Evolutionary conservation across 2,797 vertebrate genomes (phyloP).

Genomic region (Arctocebus calabarensis): DNA sequence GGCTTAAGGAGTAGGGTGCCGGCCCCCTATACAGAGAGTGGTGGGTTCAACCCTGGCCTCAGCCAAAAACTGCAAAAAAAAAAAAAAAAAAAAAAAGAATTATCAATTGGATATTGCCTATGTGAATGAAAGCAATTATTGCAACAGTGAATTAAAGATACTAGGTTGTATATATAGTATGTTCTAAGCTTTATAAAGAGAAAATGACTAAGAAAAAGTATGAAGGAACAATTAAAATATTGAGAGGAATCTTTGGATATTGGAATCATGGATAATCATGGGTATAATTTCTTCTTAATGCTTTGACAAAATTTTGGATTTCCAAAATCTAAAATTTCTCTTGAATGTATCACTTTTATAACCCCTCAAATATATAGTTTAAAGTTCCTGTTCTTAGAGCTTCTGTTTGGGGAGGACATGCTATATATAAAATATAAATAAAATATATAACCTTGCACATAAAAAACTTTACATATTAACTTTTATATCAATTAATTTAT

Average conservation of each 20-base stretch:
- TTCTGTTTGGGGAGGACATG: slow-evolving; percentile 17
- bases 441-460: neutral
- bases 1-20: too few relatives aligned
- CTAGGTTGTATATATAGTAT: neutral
- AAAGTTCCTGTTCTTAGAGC: neutral
- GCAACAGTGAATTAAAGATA: slow-evolving; percentile 7
- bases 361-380: neutral
- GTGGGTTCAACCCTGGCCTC: too few relatives aligned
- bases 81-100: neutral
- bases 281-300: slow-evolving; percentile 2
- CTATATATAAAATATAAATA: neutral
- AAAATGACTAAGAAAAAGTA: slow-evolving; percentile 13
- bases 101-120: neutral
- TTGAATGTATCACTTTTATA: slow-evolving; percentile 5
- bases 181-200: slow-evolving; percentile 33
- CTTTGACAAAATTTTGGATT: neutral
- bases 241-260: neutral
- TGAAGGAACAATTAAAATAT: neutral
- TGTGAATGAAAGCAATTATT: neutral
- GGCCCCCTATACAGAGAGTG: too few relatives aligned
- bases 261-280: neutral
- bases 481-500: slow-evolving; percentile 15
- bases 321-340: neutral
- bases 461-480: neutral
- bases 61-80: too few relatives aligned